Percentiles rank a stretch among this genome's conserved stretches.
Evolutionary conservation across 2,888 invertebrate species (phyloP).

Genomic region (Volucella zonaria): DNA sequence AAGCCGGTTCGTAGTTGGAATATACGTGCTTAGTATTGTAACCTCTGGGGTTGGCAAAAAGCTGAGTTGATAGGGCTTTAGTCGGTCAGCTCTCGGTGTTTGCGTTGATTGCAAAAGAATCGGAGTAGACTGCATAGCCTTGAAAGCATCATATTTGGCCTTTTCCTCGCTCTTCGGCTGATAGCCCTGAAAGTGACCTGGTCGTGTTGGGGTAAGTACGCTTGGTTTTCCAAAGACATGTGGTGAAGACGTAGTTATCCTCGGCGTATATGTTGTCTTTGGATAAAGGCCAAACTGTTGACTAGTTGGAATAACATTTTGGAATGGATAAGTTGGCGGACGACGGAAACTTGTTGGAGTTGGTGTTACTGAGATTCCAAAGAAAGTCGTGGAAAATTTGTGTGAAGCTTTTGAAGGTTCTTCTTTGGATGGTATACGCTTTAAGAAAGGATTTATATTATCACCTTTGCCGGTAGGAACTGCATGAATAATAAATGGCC

Average conservation of each 20-base stretch:
- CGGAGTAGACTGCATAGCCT: conserved; percentile 15
- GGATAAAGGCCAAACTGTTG: too few relatives aligned
- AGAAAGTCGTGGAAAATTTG: conserved; percentile 24
- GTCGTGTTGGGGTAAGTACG: conserved; percentile 23
- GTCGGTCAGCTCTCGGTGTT: conserved; percentile 42
- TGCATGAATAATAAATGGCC: too few relatives aligned
- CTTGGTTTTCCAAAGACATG: conserved; percentile 47
- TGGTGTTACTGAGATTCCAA: conserved; percentile 49
- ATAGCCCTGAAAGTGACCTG: conserved; percentile 4
- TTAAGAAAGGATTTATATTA: neutral
- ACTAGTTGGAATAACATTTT: too few relatives aligned
- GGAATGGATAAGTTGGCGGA: neutral
- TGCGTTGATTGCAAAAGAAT: neutral
- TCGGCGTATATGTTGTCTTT: too few relatives aligned
- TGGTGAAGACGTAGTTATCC: too few relatives aligned
- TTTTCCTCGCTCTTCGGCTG: conserved; percentile 46
- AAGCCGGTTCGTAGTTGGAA: conserved; percentile 11
- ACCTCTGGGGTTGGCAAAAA: conserved; percentile 1
- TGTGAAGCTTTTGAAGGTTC: neutral
- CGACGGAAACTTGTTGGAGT: conserved; percentile 25
- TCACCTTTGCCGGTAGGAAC: too few relatives aligned
- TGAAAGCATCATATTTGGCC: conserved; percentile 45
- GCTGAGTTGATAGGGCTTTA: conserved; percentile 56
- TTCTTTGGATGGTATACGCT: neutral
- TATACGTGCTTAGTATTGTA: neutral